Percentiles rank a stretch among this genome's conserved stretches.
Conservation (phyloP, 1,140 invertebrate species). For the Pachypsylla venusta region DNA sequence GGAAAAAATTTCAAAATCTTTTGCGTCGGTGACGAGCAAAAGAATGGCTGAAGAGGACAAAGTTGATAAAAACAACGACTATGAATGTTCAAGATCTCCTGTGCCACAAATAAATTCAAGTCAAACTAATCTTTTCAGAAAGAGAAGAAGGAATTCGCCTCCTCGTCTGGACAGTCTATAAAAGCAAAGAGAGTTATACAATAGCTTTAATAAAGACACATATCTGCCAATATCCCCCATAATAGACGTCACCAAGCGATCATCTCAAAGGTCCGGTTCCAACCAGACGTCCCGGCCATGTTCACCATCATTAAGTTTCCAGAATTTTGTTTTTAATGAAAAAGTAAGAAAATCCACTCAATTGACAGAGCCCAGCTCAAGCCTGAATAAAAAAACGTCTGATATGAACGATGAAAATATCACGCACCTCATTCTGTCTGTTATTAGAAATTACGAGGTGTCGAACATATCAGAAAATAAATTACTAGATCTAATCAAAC, state of each 20-base stretch:
- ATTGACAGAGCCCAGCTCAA: background rate
- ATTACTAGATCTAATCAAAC: background rate
- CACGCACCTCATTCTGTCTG: background rate
- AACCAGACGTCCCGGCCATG: background rate
- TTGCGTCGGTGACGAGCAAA: background rate
- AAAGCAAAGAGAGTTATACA: background rate
- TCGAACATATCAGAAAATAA: background rate
- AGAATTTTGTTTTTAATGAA: background rate
- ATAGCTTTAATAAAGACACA: background rate
- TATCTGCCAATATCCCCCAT: background rate
- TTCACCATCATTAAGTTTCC: background rate
- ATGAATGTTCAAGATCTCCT: background rate
- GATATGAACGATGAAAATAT: background rate
- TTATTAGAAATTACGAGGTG: too few species aligned
- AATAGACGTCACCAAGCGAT: background rate
- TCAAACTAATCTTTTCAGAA: too few species aligned
- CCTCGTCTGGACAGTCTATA: background rate
- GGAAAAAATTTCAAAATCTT: background rate
- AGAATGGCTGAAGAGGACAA: too few species aligned
- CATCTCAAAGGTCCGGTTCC: background rate
- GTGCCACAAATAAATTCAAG: too few species aligned
- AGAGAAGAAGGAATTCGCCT: background rate
- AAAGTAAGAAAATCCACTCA: background rate
- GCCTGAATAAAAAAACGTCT: background rate
- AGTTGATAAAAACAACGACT: background rate